These are phyloP conservation scores for Spisula subtruncata DNA, from an alignment of 2,888 invertebrate genomes.

Conservation along the genomic window DNA sequence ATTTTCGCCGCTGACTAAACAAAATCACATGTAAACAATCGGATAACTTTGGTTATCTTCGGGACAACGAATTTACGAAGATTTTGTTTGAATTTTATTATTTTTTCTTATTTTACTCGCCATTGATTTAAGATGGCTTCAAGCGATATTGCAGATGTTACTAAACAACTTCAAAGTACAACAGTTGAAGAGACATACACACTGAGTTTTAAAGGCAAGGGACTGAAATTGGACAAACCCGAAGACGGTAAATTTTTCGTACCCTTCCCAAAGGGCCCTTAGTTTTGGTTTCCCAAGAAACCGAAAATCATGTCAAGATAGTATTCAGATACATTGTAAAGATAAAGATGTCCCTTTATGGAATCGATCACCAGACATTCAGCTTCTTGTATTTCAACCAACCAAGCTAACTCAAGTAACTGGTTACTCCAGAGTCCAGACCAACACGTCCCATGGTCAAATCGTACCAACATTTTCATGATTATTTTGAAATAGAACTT, in stretches of 20 bases:
- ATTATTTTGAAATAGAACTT: too few relatives aligned
- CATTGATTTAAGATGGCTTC: constrained; percentile 33
- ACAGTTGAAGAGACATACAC: constrained; percentile 86
- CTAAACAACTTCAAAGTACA: constrained; percentile 83
- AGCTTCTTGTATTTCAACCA: too few relatives aligned
- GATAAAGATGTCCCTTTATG: too few relatives aligned
- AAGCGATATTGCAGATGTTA: constrained; percentile 76
- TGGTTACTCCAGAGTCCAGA: too few relatives aligned
- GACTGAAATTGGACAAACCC: constrained; percentile 93
- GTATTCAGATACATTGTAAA: too few relatives aligned
- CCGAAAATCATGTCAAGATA: too few relatives aligned
- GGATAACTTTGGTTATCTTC: not conserved
- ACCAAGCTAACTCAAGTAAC: too few relatives aligned
- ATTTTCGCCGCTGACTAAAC: not conserved
- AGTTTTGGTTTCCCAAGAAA: not conserved
- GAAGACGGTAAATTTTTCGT: constrained; percentile 91
- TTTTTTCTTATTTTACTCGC: not conserved
- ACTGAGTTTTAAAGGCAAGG: constrained; percentile 94
- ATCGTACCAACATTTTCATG: too few relatives aligned
- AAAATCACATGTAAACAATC: not conserved
- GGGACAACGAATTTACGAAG: not conserved
- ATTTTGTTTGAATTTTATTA: constrained; percentile 21
- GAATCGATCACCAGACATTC: too few relatives aligned
- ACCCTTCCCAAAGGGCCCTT: not conserved
- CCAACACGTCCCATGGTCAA: too few relatives aligned